Conservation (phyloP, 2,888 invertebrate genomes). For the Nasonovia ribisnigri region DNA sequence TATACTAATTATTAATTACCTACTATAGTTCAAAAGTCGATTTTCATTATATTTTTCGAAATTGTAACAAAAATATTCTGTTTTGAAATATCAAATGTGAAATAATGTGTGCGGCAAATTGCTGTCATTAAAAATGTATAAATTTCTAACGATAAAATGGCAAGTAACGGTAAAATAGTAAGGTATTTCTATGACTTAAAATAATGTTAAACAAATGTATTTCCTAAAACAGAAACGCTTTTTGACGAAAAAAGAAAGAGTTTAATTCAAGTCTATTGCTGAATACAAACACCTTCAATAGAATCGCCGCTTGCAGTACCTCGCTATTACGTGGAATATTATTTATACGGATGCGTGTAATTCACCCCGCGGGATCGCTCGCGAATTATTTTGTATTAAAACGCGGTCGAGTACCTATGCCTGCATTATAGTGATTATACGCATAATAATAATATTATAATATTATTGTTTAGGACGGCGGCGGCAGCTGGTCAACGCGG, state of each 20-base stretch:
- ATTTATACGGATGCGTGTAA: background rate
- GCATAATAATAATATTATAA: background rate
- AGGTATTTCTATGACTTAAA: background rate
- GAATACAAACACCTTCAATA: too few species aligned
- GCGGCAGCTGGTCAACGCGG: conserved; percentile 7
- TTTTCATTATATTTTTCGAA: too few species aligned
- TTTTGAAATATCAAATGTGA: too few species aligned
- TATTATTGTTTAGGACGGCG: background rate
- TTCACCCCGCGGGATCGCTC: background rate
- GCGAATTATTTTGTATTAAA: too few species aligned
- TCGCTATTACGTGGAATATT: background rate
- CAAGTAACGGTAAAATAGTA: too few species aligned
- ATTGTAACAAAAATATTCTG: too few species aligned
- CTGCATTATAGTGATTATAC: background rate
- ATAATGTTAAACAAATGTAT: background rate
- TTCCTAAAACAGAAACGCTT: background rate
- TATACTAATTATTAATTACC: too few species aligned
- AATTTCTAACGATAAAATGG: too few species aligned
- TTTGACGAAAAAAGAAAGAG: background rate
- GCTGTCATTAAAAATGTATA: too few species aligned
- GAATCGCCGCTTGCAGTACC: background rate
- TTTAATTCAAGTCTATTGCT: too few species aligned
- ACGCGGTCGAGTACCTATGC: background rate
- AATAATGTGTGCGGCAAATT: too few species aligned
- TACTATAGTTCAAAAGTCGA: too few species aligned